Evolutionary conservation across 2,113 vertebrate genomes (phyloP), one percentile per base, ranked within the genome.

Genomic region (Halcyon malimbica): DNA sequence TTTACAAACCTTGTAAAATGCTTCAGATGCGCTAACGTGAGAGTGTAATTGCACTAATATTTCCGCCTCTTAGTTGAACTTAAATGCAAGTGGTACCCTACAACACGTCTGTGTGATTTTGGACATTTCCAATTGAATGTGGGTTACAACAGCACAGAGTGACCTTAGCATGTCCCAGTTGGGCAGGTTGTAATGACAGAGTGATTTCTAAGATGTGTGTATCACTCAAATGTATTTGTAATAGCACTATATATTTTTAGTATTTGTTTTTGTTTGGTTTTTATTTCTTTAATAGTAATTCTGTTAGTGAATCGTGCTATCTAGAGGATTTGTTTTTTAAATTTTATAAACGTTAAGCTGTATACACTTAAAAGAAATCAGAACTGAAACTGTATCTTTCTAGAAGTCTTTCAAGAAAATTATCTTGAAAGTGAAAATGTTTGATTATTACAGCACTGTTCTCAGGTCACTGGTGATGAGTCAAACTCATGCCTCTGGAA

Each of bases 101-200:
- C 24, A 67, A 18, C 31, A 20, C 2, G 12, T 24, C 42, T 74
- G 6, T 3, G 1, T 62, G 50, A 35, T 84, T 87, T 21, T 35
- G 18, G 13, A 57, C 11, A 26, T 65, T 88, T 88, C 62, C 0
- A 0, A 2, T 5, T 62, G 19, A 50, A 7, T 51, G 33, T 48
- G 6, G 15, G 17, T 75, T 62, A 44, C 16, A 42, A 4, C 16
- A 77, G 26, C 28, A 73, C 10, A 18, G 53, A 25, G 33, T 69
- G 21, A 29, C 83, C 26, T 67, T 19, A 76, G 23, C 20, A 8
- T 15, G 6, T 60, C 42, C 28, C 24, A 31, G 2, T 13, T 65
- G 25, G 29, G 15, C 12, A 57, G 6, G 1, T n/a, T 76, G 44
- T 62, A 77, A 44, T 60, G 33, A 60, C 15, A 51, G 24, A 29